Conservation (phyloP, 2,113 vertebrate species). For the Gasterosteus nipponicus region DNA sequence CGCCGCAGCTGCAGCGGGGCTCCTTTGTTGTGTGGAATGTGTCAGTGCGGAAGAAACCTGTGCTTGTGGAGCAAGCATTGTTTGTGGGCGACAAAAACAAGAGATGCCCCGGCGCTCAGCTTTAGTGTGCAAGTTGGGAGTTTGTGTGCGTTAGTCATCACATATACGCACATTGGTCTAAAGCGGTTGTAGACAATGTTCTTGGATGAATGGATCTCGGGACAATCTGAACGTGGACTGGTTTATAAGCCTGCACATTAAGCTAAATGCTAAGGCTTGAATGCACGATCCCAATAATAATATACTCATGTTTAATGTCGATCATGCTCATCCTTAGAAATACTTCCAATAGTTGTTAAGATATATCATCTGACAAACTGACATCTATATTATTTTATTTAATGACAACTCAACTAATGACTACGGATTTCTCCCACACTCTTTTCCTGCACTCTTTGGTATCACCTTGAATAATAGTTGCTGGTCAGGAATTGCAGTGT, state of each 20-base stretch:
- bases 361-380: background rate
- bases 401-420: no score
- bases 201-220: background rate
- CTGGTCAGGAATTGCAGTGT: background rate
- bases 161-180: background rate
- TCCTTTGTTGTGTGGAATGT: constrained; percentile 77
- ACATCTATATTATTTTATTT: background rate
- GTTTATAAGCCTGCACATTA: background rate
- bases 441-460: background rate
- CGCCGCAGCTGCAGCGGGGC: constrained; percentile 24
- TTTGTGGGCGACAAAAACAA: constrained; percentile 43
- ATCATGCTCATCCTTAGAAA: background rate
- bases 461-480: background rate
- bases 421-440: background rate
- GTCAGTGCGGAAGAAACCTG: constrained; percentile 58
- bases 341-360: background rate
- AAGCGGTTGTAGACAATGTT: background rate
- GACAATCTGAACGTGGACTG: background rate
- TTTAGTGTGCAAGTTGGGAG: constrained; percentile 3
- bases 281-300: background rate
- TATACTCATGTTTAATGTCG: background rate
- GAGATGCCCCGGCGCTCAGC: background rate
- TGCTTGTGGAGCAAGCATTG: constrained; percentile 36
- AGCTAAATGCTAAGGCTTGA: background rate
- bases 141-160: background rate